Base-by-base conservation (phyloP, 2,888 invertebrate species). In the Dasypogon diadema region DNA sequence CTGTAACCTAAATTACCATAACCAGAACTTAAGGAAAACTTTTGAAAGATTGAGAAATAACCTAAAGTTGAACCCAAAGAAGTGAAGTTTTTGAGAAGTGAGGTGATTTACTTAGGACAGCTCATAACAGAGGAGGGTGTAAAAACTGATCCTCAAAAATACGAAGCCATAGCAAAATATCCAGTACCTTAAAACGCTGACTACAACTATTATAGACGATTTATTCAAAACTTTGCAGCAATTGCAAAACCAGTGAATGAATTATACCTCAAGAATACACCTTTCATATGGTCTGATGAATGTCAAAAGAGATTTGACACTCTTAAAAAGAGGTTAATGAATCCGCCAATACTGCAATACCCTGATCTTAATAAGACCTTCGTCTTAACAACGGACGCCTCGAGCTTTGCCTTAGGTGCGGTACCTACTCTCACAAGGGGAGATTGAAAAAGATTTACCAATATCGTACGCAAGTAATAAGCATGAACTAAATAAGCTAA, bases 381-480 rank as follows among this genome's bases (percentile, higher is more conserved):
- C 63, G 51, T 77, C 5, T 12, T 82, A 14, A 80, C 81, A 2
- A 81, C 81, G 0, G 82, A 83, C 46, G 82, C 82, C 0, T 78
- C 79, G 2, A 75, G 79, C 8, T 77, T 16, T 4, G 81, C 81
- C 1, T 42, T 81, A 6, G 82, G 81, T 1, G 79, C 74, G 1
- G 78, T 83, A n/a, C n/a, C n/a, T n/a, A 22, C 51, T 82, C 6
- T 79, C 79, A 1, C 82, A 83, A 34, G 73, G 75, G 6, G 75
- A 65, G 24, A 68, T 65, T 2, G 75, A 54, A 1, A 12, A 16
- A 37, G 78, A 81, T 77, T 51, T 74, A 56, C 81, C 82, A 1
- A 79, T 82, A n/a, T 81, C 81, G 4, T 82, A 80, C 68, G 80
- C 81, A 0, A 79, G 79, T 8, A 79, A 77, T 18, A 76, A 73